Evolutionary conservation across 2,113 vertebrate genomes (phyloP).

Genomic region (Ploceus nigricollis): DNA sequence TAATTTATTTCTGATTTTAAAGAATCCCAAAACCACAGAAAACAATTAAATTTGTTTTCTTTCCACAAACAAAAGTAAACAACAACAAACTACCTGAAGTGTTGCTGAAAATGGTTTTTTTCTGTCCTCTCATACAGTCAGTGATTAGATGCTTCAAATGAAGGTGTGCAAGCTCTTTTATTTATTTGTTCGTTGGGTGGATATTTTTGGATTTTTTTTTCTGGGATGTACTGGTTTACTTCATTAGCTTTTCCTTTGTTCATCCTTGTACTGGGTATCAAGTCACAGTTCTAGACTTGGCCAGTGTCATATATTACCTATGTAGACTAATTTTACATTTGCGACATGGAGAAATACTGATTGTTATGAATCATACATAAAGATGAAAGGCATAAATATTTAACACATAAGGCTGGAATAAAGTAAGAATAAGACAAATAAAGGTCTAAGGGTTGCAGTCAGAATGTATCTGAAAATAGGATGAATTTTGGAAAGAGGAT

Average conservation of each 20-base stretch:
- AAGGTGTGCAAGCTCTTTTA: not conserved
- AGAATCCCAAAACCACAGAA: not conserved
- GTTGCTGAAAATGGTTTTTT: not conserved
- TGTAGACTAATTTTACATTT: constrained; percentile 3
- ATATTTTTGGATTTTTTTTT: not conserved
- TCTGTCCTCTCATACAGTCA: not conserved
- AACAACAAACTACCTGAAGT: not conserved
- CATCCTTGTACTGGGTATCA: not conserved
- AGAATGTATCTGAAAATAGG: not conserved
- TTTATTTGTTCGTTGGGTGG: not conserved
- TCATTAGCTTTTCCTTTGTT: not conserved
- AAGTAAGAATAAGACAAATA: constrained; percentile 10
- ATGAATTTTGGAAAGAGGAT: not conserved
- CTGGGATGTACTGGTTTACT: not conserved
- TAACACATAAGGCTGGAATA: not conserved
- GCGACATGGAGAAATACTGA: not conserved
- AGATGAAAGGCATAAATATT: constrained; percentile 28
- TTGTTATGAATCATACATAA: constrained; percentile 30
- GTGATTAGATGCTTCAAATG: not conserved
- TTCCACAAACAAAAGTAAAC: not conserved
- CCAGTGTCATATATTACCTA: not conserved
- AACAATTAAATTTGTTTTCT: not conserved
- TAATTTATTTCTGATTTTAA: not conserved
- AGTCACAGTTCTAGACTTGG: not conserved
- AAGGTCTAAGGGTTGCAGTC: not conserved